These are phyloP conservation scores for Equus przewalskii DNA, from an alignment of 2,113 vertebrate species.

Conservation along the genomic window DNA sequence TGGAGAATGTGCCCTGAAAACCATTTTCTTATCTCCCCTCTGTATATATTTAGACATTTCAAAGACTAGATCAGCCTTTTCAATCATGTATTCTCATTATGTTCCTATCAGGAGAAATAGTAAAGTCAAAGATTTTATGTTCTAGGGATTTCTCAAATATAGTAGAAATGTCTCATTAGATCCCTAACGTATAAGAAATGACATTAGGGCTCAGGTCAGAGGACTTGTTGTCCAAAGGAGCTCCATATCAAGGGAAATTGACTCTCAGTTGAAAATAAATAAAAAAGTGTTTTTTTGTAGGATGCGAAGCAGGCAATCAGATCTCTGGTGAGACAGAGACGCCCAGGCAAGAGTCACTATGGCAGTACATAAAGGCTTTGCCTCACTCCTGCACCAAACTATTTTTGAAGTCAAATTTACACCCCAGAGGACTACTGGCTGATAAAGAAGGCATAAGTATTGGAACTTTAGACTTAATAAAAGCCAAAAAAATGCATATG, in stretches of 20 bases:
- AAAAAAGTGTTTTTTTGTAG: background rate
- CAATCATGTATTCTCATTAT: background rate
- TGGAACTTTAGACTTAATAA: background rate
- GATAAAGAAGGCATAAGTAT: background rate
- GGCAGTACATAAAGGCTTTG: background rate
- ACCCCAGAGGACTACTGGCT: background rate
- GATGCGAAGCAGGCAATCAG: background rate
- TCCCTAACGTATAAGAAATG: background rate
- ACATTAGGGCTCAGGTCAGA: background rate
- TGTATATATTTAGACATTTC: background rate
- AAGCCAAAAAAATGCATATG: background rate
- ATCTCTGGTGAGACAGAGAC: background rate
- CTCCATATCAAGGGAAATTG: constrained; percentile 16
- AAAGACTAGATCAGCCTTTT: background rate
- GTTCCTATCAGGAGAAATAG: constrained; percentile 13
- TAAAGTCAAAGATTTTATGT: constrained; percentile 44
- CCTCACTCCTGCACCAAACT: background rate
- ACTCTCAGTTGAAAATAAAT: background rate
- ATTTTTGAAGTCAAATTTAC: background rate
- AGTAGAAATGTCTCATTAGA: constrained; percentile 56
- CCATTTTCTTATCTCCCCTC: background rate
- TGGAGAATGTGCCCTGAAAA: background rate
- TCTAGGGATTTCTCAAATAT: background rate
- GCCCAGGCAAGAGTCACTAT: background rate
- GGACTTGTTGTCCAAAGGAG: background rate